Conservation (phyloP, 1,140 invertebrate species). For the Aphelenchoides besseyi region DNA sequence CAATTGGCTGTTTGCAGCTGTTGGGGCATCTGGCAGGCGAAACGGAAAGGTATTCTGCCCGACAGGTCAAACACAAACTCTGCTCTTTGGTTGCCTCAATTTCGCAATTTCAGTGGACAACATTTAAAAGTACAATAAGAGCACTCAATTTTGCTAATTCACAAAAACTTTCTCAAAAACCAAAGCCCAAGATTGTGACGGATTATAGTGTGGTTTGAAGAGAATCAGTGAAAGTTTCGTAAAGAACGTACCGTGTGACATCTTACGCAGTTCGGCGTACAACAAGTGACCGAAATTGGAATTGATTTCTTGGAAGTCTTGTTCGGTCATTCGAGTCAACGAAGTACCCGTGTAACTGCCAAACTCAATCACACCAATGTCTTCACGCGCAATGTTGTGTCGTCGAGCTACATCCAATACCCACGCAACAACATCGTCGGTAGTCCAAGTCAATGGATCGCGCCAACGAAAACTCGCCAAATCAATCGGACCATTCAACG, state of each 20-base stretch:
- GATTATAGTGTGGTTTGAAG: too few relatives aligned
- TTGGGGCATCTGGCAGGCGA: too few relatives aligned
- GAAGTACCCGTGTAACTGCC: constrained; percentile 35
- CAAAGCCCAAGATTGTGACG: too few relatives aligned
- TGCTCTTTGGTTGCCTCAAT: too few relatives aligned
- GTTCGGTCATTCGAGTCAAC: constrained; percentile 54
- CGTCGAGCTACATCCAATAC: constrained; percentile 57
- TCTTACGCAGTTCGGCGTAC: constrained; percentile 54
- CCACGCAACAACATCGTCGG: constrained; percentile 60
- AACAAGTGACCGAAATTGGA: constrained; percentile 50
- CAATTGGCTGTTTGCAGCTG: too few relatives aligned
- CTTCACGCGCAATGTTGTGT: constrained; percentile 55
- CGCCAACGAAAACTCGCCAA: constrained; percentile 49
- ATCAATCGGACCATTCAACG: constrained; percentile 54
- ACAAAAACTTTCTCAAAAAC: neutral
- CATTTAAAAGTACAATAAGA: too few relatives aligned
- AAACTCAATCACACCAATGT: constrained; percentile 55
- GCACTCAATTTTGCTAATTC: neutral
- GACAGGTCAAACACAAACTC: too few relatives aligned
- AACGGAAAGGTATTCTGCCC: too few relatives aligned
- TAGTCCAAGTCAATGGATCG: constrained; percentile 55
- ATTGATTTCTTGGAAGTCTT: constrained; percentile 55
- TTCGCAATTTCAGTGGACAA: too few relatives aligned
- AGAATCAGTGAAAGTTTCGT: too few relatives aligned
- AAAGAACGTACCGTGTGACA: constrained; percentile 43